Evolutionary conservation across 1,140 invertebrate genomes (phyloP), one percentile per base, ranked within the genome.

Genomic region (Heterodera schachtii): DNA sequence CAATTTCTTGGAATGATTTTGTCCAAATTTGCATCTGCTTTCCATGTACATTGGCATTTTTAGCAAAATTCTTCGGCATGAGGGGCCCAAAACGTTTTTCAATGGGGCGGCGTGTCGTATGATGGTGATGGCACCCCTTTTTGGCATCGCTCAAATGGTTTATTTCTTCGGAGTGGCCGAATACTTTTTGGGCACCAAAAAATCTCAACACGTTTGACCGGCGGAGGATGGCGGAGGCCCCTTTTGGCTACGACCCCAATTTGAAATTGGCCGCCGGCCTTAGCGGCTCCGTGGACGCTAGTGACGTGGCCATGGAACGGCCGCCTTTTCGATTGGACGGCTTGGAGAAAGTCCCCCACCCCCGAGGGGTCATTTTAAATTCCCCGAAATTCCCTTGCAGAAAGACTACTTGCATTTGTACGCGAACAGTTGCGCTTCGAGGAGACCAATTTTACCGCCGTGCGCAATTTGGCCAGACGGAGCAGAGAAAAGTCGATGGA

Each of bases 131-230:
- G 97, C 97, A 8, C 97, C 97, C 3, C 90, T 99, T 60, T 99
- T 99, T 92, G 98, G 97, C 84, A 99, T 99, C 82, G 98, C 98
- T 11, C 98, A 99, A 92, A 97, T 94, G 13, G 95, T 99, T 3
- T 99, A 99, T 90, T 99, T 94, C 91, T 92, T 99, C 84, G 97
- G 97, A 21, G 95, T 99, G 21, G 97, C 95, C 3, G 97, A 99
- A 90, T 93, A 92, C 83, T 89, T 98, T 11, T 87, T 98, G 78
- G 95, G 95, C 13, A 76, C 85, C 46, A 80, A 88, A 66, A 89
- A 89, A 60, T 71, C 77, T 7, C 74, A 87, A 46, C 85, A 87
- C 44, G 79, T 86, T 41, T 86, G 75, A 84, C 67, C 3, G 21
- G 21, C 44, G 16, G 52, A 52, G 52, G 4, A 5, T 41, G 69